These are phyloP conservation scores for Mormyrus proboscirostris DNA, from an alignment of 2,797 vertebrate species.

Conservation along the genomic window DNA sequence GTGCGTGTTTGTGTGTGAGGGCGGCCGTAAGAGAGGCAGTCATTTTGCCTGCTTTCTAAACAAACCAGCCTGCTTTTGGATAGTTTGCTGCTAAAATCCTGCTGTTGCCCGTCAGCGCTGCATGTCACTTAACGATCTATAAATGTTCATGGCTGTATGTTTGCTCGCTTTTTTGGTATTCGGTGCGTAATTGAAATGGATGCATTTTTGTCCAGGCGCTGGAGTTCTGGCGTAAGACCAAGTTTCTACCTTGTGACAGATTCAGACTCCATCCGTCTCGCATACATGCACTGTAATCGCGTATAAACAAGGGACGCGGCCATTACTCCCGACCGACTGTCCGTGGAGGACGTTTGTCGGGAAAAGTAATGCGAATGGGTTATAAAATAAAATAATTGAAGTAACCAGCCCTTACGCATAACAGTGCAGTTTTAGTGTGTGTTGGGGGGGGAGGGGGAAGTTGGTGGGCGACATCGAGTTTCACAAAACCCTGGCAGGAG, in stretches of 20 bases:
- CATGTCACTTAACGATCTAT: background rate
- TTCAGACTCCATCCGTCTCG: background rate
- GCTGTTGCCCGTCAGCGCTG: background rate
- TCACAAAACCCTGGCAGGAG: constrained; percentile 22
- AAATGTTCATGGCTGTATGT: background rate
- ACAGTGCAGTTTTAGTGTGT: background rate
- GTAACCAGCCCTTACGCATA: background rate
- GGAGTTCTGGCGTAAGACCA: constrained; percentile 63
- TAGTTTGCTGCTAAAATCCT: background rate
- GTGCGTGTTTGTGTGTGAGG: background rate
- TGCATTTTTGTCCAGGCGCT: constrained; percentile 69
- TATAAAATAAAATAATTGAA: background rate
- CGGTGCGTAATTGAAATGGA: constrained; percentile 68
- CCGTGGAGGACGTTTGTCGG: background rate
- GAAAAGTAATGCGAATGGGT: background rate
- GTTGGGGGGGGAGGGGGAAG: background rate
- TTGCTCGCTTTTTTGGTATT: constrained; percentile 17
- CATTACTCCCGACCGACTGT: background rate
- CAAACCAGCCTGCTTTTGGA: background rate
- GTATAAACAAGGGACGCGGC: background rate
- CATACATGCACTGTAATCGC: background rate
- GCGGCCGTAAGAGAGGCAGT: background rate
- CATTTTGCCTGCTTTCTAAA: background rate
- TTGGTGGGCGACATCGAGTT: background rate
- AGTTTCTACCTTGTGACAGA: constrained; percentile 40